Conservation (phyloP, 2,888 invertebrate species). For the Thecophora atra region DNA sequence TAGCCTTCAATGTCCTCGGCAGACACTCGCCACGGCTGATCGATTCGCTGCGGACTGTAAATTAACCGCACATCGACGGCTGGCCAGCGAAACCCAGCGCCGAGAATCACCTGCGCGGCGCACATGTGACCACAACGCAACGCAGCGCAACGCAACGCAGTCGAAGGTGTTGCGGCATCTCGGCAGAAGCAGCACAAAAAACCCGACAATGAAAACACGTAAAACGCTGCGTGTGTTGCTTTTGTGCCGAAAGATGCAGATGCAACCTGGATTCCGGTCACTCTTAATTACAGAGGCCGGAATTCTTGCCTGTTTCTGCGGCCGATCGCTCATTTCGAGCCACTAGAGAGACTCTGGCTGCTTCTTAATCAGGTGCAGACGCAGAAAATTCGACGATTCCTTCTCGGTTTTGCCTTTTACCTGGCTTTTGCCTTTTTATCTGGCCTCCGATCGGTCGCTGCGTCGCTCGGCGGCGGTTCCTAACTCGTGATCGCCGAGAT, state of each 20-base stretch:
- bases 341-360: background rate
- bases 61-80: background rate
- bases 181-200: conserved; percentile 9
- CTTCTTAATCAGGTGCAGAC: conserved; percentile 53
- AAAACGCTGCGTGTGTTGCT: background rate
- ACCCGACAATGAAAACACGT: background rate
- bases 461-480: background rate
- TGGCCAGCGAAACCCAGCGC: background rate
- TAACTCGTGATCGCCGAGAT: background rate
- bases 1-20: too few relatives aligned
- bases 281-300: conserved; percentile 29
- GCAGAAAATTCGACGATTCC: conserved; percentile 44
- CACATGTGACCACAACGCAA: conserved; percentile 21
- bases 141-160: conserved; percentile 2
- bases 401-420: background rate
- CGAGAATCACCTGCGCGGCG: conserved; percentile 31
- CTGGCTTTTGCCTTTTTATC: background rate
- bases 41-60: background rate
- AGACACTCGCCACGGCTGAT: too few relatives aligned
- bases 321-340: conserved; percentile 26
- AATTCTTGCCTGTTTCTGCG: conserved; percentile 6
- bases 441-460: background rate
- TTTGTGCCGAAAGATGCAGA: conserved; percentile 13
- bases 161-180: background rate
- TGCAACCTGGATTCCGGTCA: conserved; percentile 24